Evolutionary conservation across 2,888 invertebrate genomes (phyloP).

Genomic region (Lepidocyrtinus sp.): DNA sequence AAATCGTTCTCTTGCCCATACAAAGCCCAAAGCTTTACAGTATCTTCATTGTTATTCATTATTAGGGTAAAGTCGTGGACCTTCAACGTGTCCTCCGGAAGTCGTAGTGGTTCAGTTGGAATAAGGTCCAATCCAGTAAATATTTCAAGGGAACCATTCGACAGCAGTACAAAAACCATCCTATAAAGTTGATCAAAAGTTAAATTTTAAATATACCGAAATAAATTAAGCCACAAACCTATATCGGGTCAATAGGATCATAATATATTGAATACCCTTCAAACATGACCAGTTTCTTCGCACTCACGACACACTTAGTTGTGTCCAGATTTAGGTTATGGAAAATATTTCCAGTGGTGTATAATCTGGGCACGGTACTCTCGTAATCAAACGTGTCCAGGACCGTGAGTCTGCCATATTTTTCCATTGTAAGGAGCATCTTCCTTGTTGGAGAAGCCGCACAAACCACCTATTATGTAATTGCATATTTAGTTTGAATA

Average conservation of each 20-base stretch:
- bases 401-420: conserved; percentile 35
- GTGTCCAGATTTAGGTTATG: neutral
- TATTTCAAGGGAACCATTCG: conserved; percentile 61
- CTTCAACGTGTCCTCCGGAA: conserved; percentile 21
- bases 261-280: conserved; percentile 58
- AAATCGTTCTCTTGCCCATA: conserved; percentile 50
- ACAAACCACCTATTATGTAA: conserved; percentile 58
- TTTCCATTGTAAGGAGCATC: conserved; percentile 52
- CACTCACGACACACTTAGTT: neutral
- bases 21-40: conserved; percentile 64
- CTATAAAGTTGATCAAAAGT: conserved; percentile 48
- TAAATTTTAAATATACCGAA: neutral
- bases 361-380: neutral
- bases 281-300: conserved; percentile 48
- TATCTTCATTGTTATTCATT: conserved; percentile 32
- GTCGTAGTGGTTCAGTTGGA: neutral
- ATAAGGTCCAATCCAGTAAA: conserved; percentile 38
- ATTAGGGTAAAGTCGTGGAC: conserved; percentile 64
- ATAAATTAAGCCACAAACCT: neutral
- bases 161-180: conserved; percentile 59
- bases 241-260: too few relatives aligned
- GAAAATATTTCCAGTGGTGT: neutral
- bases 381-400: conserved; percentile 3
- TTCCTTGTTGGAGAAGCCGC: conserved; percentile 53
- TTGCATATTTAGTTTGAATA: too few relatives aligned